Percentiles rank a stretch among this genome's conserved stretches.
Evolutionary conservation across 1,140 invertebrate genomes (phyloP).

Genomic region (Anagrus nilaparvatae): DNA sequence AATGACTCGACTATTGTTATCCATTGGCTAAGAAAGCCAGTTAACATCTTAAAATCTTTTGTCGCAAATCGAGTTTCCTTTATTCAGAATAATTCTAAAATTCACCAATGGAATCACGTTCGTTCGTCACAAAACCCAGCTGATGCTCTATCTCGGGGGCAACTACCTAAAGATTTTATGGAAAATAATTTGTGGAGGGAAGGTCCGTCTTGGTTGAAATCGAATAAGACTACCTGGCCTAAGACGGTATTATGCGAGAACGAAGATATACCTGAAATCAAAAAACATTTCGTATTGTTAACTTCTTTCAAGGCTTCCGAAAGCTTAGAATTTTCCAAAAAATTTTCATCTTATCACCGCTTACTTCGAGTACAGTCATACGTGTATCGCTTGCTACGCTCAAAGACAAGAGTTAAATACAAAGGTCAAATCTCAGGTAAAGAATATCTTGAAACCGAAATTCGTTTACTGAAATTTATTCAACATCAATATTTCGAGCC

Average conservation of each 20-base stretch:
- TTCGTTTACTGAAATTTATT: conserved; percentile 11
- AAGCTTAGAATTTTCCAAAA: conserved; percentile 1
- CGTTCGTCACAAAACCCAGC: not conserved
- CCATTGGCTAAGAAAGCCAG: not conserved
- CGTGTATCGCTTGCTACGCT: not conserved
- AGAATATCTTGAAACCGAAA: not conserved
- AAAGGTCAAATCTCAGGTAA: not conserved
- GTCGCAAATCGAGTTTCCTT: conserved; percentile 1
- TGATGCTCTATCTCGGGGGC: not conserved
- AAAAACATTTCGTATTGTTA: not conserved
- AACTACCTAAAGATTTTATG: not conserved
- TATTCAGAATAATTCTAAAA: not conserved
- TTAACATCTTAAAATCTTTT: conserved; percentile 3
- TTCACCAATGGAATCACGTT: not conserved
- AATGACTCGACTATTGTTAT: conserved; percentile 1
- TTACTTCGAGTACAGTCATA: conserved; percentile 5
- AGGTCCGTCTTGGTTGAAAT: not conserved
- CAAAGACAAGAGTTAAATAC: not conserved
- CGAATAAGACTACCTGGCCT: not conserved
- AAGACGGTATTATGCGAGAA: not conserved
- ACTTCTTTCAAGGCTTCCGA: conserved; percentile 20
- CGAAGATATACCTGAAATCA: conserved; percentile 8
- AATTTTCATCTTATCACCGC: conserved; percentile 5
- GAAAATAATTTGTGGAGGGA: not conserved
- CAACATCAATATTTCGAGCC: conserved; percentile 18